These are phyloP conservation scores for Sphinx pinastri DNA, from an alignment of 2,888 invertebrate genomes.

Conservation along the genomic window DNA sequence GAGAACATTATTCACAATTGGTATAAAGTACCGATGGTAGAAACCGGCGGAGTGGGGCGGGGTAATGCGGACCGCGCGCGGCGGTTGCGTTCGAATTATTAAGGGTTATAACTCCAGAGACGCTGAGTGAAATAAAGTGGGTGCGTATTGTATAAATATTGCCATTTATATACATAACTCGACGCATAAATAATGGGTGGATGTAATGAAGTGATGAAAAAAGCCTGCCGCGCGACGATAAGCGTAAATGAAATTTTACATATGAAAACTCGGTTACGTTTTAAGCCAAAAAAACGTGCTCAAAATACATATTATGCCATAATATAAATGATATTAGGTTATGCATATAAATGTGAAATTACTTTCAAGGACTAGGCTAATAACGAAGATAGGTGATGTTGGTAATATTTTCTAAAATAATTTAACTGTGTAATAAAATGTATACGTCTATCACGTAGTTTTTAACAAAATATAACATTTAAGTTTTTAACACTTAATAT, in stretches of 20 bases:
- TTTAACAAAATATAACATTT: not conserved
- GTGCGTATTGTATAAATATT: slow-evolving; percentile 39
- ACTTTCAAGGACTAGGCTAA: not conserved
- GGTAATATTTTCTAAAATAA: not conserved
- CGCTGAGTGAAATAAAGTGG: slow-evolving; percentile 39
- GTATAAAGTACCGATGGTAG: slow-evolving; percentile 17
- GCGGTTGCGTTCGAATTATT: slow-evolving; percentile 47
- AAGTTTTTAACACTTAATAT: not conserved
- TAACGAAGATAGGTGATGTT: not conserved
- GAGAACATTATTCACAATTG: slow-evolving; percentile 52
- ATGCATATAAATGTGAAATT: slow-evolving; percentile 21
- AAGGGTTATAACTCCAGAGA: slow-evolving; percentile 46
- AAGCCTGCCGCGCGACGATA: slow-evolving; percentile 21
- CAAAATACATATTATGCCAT: slow-evolving; percentile 14
- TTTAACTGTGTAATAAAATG: not conserved
- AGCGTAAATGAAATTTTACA: slow-evolving; percentile 18
- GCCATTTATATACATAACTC: slow-evolving; percentile 35
- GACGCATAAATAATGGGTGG: slow-evolving; percentile 29
- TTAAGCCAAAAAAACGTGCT: slow-evolving; percentile 21
- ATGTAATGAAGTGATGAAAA: slow-evolving; percentile 29
- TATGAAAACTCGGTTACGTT: slow-evolving; percentile 18
- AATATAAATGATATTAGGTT: slow-evolving; percentile 7
- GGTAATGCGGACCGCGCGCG: slow-evolving; percentile 41
- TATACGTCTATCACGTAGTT: not conserved
- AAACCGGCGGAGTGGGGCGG: slow-evolving; percentile 28